phyloP scores from a whole-genome alignment of 1,140 invertebrate genomes.

The Trialeurodes vaporariorum region DNA sequence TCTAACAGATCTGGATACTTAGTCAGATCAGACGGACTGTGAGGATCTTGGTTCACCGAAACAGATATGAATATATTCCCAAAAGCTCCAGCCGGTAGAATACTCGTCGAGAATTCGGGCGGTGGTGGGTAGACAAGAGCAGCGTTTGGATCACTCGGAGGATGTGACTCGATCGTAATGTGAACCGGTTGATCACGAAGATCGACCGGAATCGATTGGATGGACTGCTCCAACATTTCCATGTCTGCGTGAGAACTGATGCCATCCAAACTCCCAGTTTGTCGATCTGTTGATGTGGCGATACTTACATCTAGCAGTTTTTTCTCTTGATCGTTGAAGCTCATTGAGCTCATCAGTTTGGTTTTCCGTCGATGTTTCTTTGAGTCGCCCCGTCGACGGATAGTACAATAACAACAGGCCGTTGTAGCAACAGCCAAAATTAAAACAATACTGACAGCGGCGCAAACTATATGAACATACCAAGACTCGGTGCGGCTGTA shows the following conservation, averaged over 20 bases:
- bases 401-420: not conserved
- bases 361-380: conserved; percentile 42
- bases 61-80: conserved; percentile 65
- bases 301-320: conserved; percentile 64
- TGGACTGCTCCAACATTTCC: conserved; percentile 33
- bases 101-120: conserved; percentile 50
- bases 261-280: conserved; percentile 31
- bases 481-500: conserved; percentile 46
- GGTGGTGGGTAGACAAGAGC: conserved; percentile 45
- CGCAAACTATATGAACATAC: conserved; percentile 43
- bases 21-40: conserved; percentile 14
- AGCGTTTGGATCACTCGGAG: conserved; percentile 30
- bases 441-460: conserved; percentile 39
- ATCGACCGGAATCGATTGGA: conserved; percentile 30
- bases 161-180: conserved; percentile 62
- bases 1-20: conserved; percentile 63
- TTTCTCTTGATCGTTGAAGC: conserved; percentile 74
- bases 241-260: conserved; percentile 40
- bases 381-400: conserved; percentile 31
- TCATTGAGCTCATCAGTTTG: conserved; percentile 56
- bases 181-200: conserved; percentile 49
- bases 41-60: conserved; percentile 52
- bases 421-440: conserved; percentile 26
- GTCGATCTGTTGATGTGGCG: conserved; percentile 58
- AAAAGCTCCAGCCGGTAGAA: conserved; percentile 44